phyloP scores from a whole-genome alignment of 2,797 vertebrate genomes.

The Nannoperca obscura region DNA sequence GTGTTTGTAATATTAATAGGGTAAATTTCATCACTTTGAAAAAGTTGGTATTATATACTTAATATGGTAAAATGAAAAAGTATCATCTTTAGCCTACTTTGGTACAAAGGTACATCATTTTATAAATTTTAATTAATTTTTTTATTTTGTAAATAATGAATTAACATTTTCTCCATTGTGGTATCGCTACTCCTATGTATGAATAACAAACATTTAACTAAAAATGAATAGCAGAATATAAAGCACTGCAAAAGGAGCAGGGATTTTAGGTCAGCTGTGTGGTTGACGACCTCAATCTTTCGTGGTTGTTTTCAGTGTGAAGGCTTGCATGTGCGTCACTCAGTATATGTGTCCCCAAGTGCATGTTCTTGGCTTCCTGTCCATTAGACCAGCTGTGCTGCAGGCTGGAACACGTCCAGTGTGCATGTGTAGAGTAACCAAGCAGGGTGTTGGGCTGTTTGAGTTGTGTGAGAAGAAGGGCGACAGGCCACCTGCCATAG shows the following conservation, averaged over 20 bases:
- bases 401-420: constrained; percentile 69
- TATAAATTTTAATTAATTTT: not conserved
- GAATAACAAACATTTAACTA: not conserved
- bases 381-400: constrained; percentile 73
- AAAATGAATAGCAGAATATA: not conserved
- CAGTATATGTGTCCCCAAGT: constrained; percentile 54
- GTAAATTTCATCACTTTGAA: not conserved
- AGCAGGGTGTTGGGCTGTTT: constrained; percentile 72
- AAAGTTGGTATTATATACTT: not conserved
- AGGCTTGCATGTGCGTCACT: constrained; percentile 47
- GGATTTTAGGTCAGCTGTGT: constrained; percentile 44
- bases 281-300: constrained; percentile 38
- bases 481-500: constrained; percentile 80
- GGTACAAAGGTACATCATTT: not conserved
- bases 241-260: constrained; percentile 1
- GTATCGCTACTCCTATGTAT: not conserved
- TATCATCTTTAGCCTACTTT: not conserved
- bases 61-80: not conserved
- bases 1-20: not conserved
- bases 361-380: constrained; percentile 65
- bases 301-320: constrained; percentile 36
- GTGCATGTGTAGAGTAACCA: constrained; percentile 76
- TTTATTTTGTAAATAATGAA: not conserved
- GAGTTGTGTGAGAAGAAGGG: constrained; percentile 71
- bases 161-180: not conserved